Evolutionary conservation across 2,113 vertebrate genomes (phyloP).

Genomic region (Empidonax traillii): DNA sequence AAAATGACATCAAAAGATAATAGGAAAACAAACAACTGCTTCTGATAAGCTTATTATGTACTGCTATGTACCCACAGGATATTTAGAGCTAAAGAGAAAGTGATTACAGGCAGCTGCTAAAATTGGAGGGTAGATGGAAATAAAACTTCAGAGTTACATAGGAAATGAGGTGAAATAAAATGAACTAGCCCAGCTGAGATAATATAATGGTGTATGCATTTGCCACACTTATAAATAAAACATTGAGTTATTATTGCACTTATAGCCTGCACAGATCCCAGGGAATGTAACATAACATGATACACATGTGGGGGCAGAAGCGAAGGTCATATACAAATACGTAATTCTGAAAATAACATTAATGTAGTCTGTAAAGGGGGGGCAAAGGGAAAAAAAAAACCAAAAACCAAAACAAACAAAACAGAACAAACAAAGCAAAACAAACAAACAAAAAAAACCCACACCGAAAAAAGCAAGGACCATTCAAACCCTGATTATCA

Average conservation of each 20-base stretch:
- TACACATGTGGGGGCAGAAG: background rate
- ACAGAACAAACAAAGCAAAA: no score
- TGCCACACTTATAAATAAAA: slow-evolving; percentile 45
- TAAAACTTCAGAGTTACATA: background rate
- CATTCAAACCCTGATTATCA: background rate
- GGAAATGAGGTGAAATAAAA: slow-evolving; percentile 29
- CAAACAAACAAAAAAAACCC: no score
- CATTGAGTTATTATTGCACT: background rate
- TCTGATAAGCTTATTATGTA: slow-evolving; percentile 16
- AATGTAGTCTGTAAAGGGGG: background rate
- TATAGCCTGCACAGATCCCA: background rate
- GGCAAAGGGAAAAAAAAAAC: background rate
- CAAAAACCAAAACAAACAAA: no score
- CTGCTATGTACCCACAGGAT: background rate
- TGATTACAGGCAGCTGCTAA: slow-evolving; percentile 11
- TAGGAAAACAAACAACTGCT: background rate
- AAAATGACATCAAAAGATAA: background rate
- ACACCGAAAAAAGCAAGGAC: background rate
- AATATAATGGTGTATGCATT: slow-evolving; percentile 13
- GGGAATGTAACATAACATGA: background rate
- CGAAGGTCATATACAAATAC: background rate
- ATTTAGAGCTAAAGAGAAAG: background rate
- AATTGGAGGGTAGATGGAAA: slow-evolving; percentile 22
- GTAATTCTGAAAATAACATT: background rate
- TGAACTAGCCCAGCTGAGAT: slow-evolving; percentile 2